Percentiles rank a stretch among this genome's conserved stretches.
These are phyloP conservation scores for Lamproptera curius DNA, from an alignment of 2,888 invertebrate species.

Conservation along the genomic window DNA sequence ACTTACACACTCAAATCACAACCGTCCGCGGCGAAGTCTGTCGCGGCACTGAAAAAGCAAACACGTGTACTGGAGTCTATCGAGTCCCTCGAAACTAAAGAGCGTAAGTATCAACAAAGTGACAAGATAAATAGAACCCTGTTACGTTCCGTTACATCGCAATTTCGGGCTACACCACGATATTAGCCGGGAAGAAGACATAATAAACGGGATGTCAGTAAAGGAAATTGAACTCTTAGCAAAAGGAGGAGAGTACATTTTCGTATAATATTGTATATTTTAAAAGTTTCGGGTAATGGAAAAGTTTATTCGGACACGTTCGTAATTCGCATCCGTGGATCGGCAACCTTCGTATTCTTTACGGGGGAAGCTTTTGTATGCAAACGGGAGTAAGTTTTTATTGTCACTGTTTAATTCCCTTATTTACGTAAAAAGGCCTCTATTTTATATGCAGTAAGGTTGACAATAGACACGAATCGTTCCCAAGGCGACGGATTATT, in stretches of 20 bases:
- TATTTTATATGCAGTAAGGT: background rate
- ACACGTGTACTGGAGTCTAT: conserved; percentile 54
- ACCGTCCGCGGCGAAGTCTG: conserved; percentile 44
- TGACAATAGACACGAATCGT: conserved; percentile 18
- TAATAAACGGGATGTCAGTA: background rate
- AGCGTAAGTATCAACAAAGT: conserved; percentile 18
- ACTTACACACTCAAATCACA: conserved; percentile 33
- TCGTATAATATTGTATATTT: background rate
- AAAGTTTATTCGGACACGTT: conserved; percentile 34
- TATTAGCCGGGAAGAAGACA: background rate
- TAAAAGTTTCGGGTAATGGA: conserved; percentile 9
- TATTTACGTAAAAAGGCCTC: background rate
- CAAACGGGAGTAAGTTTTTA: conserved; percentile 26
- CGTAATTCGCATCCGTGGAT: conserved; percentile 29
- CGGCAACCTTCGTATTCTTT: conserved; percentile 39
- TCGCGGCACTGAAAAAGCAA: conserved; percentile 56
- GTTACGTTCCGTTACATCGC: background rate
- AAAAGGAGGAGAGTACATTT: background rate
- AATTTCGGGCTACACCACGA: conserved; percentile 5
- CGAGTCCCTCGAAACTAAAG: conserved; percentile 25
- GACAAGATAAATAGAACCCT: background rate
- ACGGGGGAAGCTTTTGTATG: conserved; percentile 32
- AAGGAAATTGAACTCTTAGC: background rate
- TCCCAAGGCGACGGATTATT: conserved; percentile 36
- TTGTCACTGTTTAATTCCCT: background rate